Conservation (phyloP, 64 coral and sea anemone species). For the Stichodactyla helianthus region DNA sequence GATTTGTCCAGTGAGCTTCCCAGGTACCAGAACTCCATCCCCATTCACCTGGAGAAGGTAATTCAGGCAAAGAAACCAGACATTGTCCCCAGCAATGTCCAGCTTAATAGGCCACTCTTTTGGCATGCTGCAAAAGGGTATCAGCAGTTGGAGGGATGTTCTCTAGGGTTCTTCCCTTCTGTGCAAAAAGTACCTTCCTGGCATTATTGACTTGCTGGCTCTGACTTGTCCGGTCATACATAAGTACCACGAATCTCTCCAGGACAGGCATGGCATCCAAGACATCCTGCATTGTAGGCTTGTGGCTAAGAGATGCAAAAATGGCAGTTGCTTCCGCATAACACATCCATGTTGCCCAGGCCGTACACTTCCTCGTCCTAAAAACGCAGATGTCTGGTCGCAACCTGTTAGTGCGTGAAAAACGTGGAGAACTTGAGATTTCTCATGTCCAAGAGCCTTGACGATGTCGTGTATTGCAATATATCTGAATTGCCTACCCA, state of each 20-base stretch:
- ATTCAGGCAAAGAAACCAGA: constrained; percentile 10
- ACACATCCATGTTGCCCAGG: constrained; percentile 54
- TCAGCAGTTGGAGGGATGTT: constrained; percentile 33
- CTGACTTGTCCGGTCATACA: constrained; percentile 51
- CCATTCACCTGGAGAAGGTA: constrained; percentile 18
- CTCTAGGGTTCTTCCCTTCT: constrained; percentile 46
- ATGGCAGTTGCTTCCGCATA: constrained; percentile 43
- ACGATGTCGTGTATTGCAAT: constrained; percentile 30
- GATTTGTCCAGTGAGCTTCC: too few relatives aligned
- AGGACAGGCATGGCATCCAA: constrained; percentile 32
- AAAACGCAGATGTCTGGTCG: constrained; percentile 41
- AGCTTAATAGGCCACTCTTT: constrained; percentile 7
- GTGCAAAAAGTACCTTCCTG: constrained; percentile 52
- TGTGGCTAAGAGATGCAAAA: constrained; percentile 27
- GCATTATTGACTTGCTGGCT: constrained; percentile 44
- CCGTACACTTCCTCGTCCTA: constrained; percentile 42
- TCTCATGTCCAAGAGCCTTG: constrained; percentile 13
- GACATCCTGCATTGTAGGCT: constrained; percentile 38
- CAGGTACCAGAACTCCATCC: background rate
- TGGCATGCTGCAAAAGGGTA: background rate
- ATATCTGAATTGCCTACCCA: constrained; percentile 34
- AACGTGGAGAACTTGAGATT: constrained; percentile 23
- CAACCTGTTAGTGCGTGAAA: constrained; percentile 60
- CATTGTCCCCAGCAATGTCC: background rate
- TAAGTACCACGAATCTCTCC: constrained; percentile 58